phyloP scores from a whole-genome alignment of 2,888 invertebrate species.

The Rhamphomyia laevipes region DNA sequence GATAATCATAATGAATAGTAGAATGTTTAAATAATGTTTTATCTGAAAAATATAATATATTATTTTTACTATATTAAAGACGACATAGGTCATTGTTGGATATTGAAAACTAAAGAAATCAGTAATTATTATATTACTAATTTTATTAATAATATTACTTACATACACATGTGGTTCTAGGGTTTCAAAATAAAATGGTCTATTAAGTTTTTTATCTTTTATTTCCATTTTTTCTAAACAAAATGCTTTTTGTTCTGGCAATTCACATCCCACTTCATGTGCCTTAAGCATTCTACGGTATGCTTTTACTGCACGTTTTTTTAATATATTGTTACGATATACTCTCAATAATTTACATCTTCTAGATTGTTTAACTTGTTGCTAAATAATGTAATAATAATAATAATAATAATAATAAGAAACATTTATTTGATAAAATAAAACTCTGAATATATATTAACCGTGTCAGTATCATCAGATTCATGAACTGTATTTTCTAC shows the following conservation, averaged over 20 bases:
- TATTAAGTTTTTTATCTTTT: conserved; percentile 7
- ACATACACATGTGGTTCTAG: conserved; percentile 6
- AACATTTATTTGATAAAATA: too few species aligned
- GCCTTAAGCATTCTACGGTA: neutral
- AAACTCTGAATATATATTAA: too few species aligned
- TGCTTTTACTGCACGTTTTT: conserved; percentile 8
- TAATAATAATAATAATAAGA: too few species aligned
- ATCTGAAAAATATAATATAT: too few species aligned
- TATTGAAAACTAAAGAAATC: too few species aligned
- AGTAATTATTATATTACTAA: too few species aligned
- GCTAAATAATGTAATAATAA: neutral
- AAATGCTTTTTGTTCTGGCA: conserved; percentile 4
- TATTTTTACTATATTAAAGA: too few species aligned
- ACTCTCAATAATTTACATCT: neutral
- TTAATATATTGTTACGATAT: neutral
- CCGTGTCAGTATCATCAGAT: neutral
- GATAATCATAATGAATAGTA: too few species aligned
- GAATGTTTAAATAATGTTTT: too few species aligned
- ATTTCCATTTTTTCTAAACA: conserved; percentile 8
- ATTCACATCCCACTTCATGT: neutral
- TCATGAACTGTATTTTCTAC: neutral
- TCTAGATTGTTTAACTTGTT: neutral
- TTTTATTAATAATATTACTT: neutral
- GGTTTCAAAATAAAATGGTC: conserved; percentile 8
- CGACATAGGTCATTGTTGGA: too few species aligned